Evolutionary conservation across 2,113 vertebrate genomes (phyloP), one percentile per base, ranked within the genome.

Genomic region (Hypomesus transpacificus): DNA sequence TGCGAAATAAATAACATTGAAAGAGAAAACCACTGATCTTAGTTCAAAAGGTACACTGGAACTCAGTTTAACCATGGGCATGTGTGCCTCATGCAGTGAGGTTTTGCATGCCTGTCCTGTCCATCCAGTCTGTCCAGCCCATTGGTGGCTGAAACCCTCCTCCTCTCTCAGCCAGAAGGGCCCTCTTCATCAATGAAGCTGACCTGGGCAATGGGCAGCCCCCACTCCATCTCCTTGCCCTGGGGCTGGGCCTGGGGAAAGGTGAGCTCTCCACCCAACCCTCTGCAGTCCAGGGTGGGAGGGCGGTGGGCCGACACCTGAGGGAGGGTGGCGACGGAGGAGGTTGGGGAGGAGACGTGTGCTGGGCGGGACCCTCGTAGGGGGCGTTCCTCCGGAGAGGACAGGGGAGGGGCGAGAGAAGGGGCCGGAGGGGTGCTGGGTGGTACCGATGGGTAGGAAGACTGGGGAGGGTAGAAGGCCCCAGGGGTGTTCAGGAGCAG

Each of bases 101-200:
- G 82, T 28, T 14, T n/a, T 65, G 70, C 82, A 85, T 82, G 84
- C 80, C 62, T 57, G 22, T 50, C 8, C 28, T 14, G 14, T 28
- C 14, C 22, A 16, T 22, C 59, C 59, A 61, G 59, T 63, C 61
- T 63, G 16, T 63, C 60, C 18, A 20, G 53, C 77, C 65, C 57
- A 7, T 54, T 34, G 61, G 68, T 52, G 3, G 0, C 9, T 20
- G 9, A 52, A 3, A 70, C 20, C 26, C 39, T 24, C 34, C 24
- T 51, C 58, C 28, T 0, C 52, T 39, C 61, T 91, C 84, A 92
- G 76, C 83, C 77, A 0, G 84, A 83, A 0, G 89, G 88, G 52
- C 75, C 87, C 28, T 88, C 90, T 74, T 93, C 93, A 31, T 93
- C 84, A 24, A 93, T 88, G 74, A 91, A 92, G 81, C 87, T 90